A percentile compares a stretch with the other conserved stretches of the same genome.
phyloP scores from a whole-genome alignment of 2,888 invertebrate species.

The Dolichomitus sp. region DNA sequence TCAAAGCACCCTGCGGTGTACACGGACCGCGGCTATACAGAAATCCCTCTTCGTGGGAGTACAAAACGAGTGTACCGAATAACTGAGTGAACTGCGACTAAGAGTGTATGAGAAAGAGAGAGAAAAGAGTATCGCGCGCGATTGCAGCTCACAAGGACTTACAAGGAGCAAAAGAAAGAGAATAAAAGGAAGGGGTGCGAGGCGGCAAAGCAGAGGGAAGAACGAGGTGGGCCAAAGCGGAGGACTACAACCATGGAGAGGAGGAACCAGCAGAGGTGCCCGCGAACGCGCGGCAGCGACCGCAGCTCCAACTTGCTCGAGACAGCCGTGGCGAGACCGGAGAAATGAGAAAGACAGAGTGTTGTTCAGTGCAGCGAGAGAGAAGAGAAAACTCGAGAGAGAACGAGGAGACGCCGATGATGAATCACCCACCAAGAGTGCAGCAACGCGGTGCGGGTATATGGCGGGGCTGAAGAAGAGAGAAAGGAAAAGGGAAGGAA shows the following conservation, averaged over 20 bases:
- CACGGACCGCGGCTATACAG: constrained; percentile 51
- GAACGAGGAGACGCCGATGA: constrained; percentile 79
- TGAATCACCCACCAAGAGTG: constrained; percentile 79
- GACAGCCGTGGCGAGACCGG: constrained; percentile 63
- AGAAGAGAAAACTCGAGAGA: constrained; percentile 49
- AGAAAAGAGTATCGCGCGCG: constrained; percentile 42
- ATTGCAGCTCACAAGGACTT: constrained; percentile 59
- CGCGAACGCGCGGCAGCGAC: constrained; percentile 56
- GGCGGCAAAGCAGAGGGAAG: constrained; percentile 58
- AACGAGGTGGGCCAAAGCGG: constrained; percentile 52
- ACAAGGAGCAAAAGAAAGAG: constrained; percentile 23
- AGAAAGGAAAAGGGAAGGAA: constrained; percentile 60
- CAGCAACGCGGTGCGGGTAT: constrained; percentile 64
- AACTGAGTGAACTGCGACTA: constrained; percentile 28
- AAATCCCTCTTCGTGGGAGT: constrained; percentile 65
- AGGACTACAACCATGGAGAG: constrained; percentile 30
- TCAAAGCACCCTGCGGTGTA: constrained; percentile 64
- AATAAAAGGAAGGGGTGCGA: constrained; percentile 46
- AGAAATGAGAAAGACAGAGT: constrained; percentile 60
- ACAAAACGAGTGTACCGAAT: constrained; percentile 66
- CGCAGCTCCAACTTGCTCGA: constrained; percentile 55
- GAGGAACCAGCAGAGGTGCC: constrained; percentile 48
- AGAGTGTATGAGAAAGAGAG: constrained; percentile 22
- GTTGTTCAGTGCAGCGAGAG: constrained; percentile 21
- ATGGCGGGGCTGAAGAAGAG: constrained; percentile 69